Evolutionary conservation across 30 jellyfish, hydroid and myxozoan species (phyloP).

Genomic region (Nemopilema nomurai): DNA sequence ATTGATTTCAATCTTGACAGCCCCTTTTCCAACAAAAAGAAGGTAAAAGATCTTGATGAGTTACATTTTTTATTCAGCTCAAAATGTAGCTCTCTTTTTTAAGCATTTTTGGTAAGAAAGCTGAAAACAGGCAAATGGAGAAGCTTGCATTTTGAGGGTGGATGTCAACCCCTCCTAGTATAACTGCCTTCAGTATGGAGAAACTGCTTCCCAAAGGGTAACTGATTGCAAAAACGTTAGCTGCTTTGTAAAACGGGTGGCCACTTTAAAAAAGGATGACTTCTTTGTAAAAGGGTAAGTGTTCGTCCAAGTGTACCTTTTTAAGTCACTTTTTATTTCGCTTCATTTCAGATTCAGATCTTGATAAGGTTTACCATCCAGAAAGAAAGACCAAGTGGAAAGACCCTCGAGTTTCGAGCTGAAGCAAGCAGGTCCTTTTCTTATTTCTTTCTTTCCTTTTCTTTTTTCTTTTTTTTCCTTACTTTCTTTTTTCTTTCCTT

Average conservation of each 20-base stretch:
- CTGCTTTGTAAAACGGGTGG: too few relatives aligned
- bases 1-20: conserved; percentile 52
- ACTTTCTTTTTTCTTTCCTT: neutral
- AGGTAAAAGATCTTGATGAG: neutral
- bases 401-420: conserved; percentile 3
- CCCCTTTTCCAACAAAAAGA: conserved; percentile 29
- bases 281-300: too few relatives aligned
- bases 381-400: conserved; percentile 55
- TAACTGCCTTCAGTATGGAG: neutral
- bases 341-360: neutral
- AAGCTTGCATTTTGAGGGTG: too few relatives aligned
- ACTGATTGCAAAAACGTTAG: too few relatives aligned
- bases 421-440: neutral
- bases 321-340: neutral
- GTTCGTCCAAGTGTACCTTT: neutral
- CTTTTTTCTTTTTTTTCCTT: neutral
- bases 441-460: neutral
- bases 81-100: too few relatives aligned
- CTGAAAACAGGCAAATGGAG: too few relatives aligned
- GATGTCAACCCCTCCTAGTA: too few relatives aligned
- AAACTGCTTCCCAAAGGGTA: too few relatives aligned
- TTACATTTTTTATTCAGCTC: too few relatives aligned
- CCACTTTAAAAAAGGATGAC: too few relatives aligned
- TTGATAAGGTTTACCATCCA: conserved; percentile 40
- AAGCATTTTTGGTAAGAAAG: too few relatives aligned